Base-by-base conservation (phyloP, 1,140 invertebrate genomes). In the Calephelis virginiensis region DNA sequence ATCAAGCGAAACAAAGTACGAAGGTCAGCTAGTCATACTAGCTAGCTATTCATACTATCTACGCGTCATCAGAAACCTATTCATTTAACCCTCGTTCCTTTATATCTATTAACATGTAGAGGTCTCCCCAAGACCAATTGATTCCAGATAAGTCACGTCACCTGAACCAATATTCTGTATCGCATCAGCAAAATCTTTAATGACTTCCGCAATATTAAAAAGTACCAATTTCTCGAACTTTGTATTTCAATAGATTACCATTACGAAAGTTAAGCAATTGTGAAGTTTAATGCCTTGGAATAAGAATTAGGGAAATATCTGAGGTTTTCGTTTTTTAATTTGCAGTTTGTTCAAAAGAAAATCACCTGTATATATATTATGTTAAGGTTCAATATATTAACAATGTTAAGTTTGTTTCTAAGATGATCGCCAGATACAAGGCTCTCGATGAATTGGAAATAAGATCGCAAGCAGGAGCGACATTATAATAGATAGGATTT, bases 401-500 rank as follows among this genome's bases (percentile, higher is more conserved):
- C 17, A 65, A 53, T 37, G 6, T 61, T 47, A 63, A 59, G 17
- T 67, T 69, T 74, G 70, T 69, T 59, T 69, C 72, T 49, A 47
- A 71, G 67, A 71, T 71, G 62, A 61, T 64, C 70, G 63, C 69
- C 63, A 70, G 65, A 77, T 77, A 75, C 70, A 69, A 74, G 66
- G 59, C 64, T 72, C 62, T 71, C 70, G 70, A 75, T 77, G 71
- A 73, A 72, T 73, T 65, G 71, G 72, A 74, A 79, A 75, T 79
- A 72, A 79, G 77, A 77, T 75, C 71, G 70, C 67, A 68, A 63
- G 65, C 73, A 71, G 69, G 69, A 71, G 64, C 67, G 61, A 71
- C 69, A 75, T 73, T 73, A 75, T 73, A 75, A 71, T 73, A 69
- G 71, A 73, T 75, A 67, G 67, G 50, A 75, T 75, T 75, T 75